phyloP scores from a whole-genome alignment of 2,113 vertebrate species.

The Myiagra hebetior region DNA sequence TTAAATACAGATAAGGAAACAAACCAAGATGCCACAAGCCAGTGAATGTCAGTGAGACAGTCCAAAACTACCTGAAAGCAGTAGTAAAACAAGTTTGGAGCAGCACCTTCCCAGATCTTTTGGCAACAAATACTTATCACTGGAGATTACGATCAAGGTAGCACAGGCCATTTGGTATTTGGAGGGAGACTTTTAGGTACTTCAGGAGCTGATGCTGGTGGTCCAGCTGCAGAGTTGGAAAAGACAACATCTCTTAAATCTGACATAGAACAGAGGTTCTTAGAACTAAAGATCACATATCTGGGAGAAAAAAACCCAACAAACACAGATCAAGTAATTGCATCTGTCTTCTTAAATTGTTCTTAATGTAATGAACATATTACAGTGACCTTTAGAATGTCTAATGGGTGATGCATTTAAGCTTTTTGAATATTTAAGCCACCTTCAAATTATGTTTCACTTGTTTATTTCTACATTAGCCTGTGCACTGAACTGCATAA shows the following conservation, averaged over 20 bases:
- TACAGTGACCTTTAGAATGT: constrained; percentile 19
- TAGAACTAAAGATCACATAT: neutral
- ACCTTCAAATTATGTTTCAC: neutral
- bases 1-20: neutral
- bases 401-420: neutral
- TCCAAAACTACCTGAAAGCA: neutral
- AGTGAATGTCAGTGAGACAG: neutral
- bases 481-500: neutral
- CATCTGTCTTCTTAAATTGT: constrained; percentile 34
- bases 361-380: constrained; percentile 35
- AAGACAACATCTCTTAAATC: neutral
- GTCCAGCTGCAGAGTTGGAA: neutral
- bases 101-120: neutral
- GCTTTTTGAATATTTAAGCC: constrained; percentile 11
- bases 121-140: neutral
- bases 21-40: neutral
- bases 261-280: neutral
- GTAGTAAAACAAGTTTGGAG: neutral
- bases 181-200: neutral
- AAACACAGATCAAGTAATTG: neutral
- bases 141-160: neutral
- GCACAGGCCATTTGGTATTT: neutral
- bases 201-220: neutral
- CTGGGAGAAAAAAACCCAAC: neutral
- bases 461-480: neutral